phyloP scores from a whole-genome alignment of 2,797 vertebrate species.

The Channa striata region DNA sequence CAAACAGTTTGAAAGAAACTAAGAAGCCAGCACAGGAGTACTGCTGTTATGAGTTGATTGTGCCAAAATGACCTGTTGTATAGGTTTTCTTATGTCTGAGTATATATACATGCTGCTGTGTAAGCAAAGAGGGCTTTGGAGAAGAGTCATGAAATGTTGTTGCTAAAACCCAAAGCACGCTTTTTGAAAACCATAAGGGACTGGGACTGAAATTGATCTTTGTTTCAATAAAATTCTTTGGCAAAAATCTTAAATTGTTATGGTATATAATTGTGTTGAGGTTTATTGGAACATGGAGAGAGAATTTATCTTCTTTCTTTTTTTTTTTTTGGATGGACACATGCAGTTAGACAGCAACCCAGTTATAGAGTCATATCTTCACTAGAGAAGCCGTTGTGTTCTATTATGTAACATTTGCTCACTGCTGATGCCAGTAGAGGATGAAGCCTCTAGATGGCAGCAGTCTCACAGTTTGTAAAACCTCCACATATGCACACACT shows the following conservation, averaged over 20 bases:
- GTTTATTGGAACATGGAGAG: not conserved
- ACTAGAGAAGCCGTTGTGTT: not conserved
- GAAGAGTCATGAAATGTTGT: constrained; percentile 75
- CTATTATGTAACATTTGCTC: not conserved
- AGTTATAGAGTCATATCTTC: not conserved
- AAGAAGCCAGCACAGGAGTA: constrained; percentile 72
- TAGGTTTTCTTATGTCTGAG: constrained; percentile 61
- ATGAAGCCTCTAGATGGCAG: constrained; percentile 76
- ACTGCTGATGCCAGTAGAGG: constrained; percentile 12
- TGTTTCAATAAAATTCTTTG: constrained; percentile 88
- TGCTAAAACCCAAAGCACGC: constrained; percentile 85
- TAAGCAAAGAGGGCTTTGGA: constrained; percentile 81
- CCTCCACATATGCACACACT: constrained; percentile 2
- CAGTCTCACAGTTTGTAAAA: constrained; percentile 29
- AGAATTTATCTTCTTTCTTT: not conserved
- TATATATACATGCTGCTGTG: constrained; percentile 81
- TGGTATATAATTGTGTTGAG: not conserved
- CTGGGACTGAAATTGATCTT: constrained; percentile 86
- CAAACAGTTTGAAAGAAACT: constrained; percentile 54
- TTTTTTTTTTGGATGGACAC: not conserved
- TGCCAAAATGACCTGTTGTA: constrained; percentile 86
- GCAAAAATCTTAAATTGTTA: not conserved
- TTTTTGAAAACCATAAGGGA: constrained; percentile 86
- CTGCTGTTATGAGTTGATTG: constrained; percentile 74
- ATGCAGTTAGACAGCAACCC: not conserved